Conservation (phyloP, 2,113 vertebrate genomes). For the Actinemys pallida region DNA sequence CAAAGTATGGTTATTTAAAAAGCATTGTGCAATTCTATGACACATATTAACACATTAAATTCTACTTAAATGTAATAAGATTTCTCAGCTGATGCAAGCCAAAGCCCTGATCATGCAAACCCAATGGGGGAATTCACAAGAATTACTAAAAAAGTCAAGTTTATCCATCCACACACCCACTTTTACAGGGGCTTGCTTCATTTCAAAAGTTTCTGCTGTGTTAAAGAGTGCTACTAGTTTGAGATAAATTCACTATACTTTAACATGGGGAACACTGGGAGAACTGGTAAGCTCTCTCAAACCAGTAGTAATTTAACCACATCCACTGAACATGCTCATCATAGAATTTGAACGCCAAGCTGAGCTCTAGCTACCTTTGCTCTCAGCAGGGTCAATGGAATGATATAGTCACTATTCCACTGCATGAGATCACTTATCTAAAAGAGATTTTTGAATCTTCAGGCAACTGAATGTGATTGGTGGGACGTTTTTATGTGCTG, state of each 20-base stretch:
- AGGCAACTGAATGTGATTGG: not conserved
- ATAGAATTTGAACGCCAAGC: rapidly evolving
- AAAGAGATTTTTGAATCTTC: not conserved
- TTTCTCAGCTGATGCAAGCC: not conserved
- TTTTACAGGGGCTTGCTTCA: not conserved
- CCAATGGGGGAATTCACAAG: not conserved
- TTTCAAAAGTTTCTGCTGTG: not conserved
- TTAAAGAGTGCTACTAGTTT: not conserved
- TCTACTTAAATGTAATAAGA: not conserved
- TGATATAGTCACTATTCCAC: not conserved
- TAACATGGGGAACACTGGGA: not conserved
- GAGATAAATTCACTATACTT: not conserved
- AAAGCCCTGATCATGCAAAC: not conserved
- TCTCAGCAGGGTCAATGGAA: not conserved
- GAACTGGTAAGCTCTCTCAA: not conserved
- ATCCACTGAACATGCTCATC: not conserved
- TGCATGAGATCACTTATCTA: not conserved
- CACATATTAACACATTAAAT: not conserved
- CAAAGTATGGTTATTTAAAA: not conserved
- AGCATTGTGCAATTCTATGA: not conserved
- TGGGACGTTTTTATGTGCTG: not conserved
- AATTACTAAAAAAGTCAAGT: not conserved
- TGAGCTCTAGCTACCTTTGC: not conserved
- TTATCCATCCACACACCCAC: not conserved
- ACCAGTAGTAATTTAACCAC: not conserved